Evolutionary conservation across 2,888 invertebrate species (phyloP).

Genomic region (Gandaritis pyraliata): DNA sequence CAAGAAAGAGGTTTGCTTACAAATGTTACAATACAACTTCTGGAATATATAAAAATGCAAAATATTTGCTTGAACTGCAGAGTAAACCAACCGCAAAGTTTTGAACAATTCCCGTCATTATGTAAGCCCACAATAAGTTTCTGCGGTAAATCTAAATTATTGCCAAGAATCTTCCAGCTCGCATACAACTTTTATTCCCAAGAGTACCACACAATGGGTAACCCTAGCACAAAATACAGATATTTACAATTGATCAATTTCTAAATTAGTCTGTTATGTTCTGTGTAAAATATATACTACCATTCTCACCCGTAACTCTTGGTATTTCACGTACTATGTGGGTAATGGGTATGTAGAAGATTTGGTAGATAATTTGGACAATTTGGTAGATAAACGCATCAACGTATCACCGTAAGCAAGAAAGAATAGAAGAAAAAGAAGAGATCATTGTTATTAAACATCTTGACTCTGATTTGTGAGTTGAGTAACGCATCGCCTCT

Average conservation of each 20-base stretch:
- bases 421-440: too few species aligned
- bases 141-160: constrained; percentile 35
- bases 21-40: neutral
- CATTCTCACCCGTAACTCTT: too few species aligned
- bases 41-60: neutral
- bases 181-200: constrained; percentile 32
- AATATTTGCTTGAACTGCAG: constrained; percentile 1
- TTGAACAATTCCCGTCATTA: constrained; percentile 22
- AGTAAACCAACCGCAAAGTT: constrained; percentile 12
- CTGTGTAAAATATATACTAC: too few species aligned
- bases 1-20: neutral
- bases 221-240: neutral
- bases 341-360: too few species aligned
- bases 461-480: too few species aligned
- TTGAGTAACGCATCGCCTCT: too few species aligned
- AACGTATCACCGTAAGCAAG: too few species aligned
- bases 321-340: too few species aligned
- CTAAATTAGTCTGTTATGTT: too few species aligned
- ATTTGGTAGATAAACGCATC: too few species aligned
- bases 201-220: constrained; percentile 17
- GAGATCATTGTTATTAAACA: too few species aligned
- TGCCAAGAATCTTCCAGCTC: constrained; percentile 31
- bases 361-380: too few species aligned
- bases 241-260: neutral
- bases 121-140: constrained; percentile 28